Evolutionary conservation across 2,888 invertebrate species (phyloP).

Genomic region (Caenorhabditis drosophilae): DNA sequence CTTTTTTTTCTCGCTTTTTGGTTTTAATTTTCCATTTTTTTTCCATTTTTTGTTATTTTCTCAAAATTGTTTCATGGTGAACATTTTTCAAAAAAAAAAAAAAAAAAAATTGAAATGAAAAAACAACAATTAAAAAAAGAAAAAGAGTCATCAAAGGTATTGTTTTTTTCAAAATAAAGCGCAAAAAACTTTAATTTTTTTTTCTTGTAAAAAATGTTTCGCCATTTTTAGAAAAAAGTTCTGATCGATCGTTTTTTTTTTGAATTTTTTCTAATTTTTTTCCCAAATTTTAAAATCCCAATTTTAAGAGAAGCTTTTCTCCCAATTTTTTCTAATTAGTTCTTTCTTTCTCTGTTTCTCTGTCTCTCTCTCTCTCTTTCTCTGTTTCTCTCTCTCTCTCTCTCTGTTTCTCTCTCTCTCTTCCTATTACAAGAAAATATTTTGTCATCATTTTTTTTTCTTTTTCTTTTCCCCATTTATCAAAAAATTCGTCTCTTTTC

Average conservation of each 20-base stretch:
- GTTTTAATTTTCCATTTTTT: background rate
- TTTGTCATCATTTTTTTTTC: background rate
- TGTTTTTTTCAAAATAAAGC: background rate
- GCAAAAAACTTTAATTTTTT: background rate
- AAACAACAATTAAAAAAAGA: too few relatives aligned
- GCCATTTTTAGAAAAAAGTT: too few relatives aligned
- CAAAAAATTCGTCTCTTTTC: background rate
- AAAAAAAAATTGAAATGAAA: too few relatives aligned
- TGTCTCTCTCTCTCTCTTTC: too few relatives aligned
- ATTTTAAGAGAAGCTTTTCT: too few relatives aligned
- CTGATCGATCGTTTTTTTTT: too few relatives aligned
- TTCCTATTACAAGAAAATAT: background rate
- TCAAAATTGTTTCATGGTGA: background rate
- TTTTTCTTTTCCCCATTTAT: background rate
- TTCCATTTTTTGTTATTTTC: background rate
- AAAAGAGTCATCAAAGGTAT: background rate
- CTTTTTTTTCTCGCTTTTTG: background rate
- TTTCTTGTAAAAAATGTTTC: background rate
- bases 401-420: too few relatives aligned
- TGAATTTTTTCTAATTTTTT: too few relatives aligned
- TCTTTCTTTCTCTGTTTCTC: too few relatives aligned
- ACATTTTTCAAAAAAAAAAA: background rate
- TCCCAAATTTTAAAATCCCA: too few relatives aligned
- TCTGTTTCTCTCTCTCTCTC: too few relatives aligned
- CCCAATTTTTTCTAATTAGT: too few relatives aligned